phyloP scores from a whole-genome alignment of 1,140 invertebrate species.

The Vanessa atalanta region DNA sequence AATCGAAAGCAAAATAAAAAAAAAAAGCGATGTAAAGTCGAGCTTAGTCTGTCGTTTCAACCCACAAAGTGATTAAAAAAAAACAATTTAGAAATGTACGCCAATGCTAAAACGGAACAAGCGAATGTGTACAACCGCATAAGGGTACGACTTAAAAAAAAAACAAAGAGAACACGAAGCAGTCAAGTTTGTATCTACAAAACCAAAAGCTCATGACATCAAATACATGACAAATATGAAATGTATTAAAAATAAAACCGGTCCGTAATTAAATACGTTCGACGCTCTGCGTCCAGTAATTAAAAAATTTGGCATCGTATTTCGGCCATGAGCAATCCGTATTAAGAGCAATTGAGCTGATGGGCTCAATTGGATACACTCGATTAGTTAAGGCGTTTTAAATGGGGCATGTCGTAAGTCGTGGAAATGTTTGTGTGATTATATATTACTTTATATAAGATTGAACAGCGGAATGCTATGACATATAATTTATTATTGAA shows the following conservation, averaged over 20 bases:
- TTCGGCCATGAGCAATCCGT: conserved; percentile 68
- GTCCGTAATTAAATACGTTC: conserved; percentile 53
- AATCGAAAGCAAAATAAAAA: too few species aligned
- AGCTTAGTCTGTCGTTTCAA: background rate
- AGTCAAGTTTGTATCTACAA: background rate
- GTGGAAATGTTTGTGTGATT: conserved; percentile 25
- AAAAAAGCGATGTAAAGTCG: too few species aligned
- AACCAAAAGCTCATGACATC: conserved; percentile 4
- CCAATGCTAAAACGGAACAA: conserved; percentile 3
- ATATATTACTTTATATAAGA: conserved; percentile 15
- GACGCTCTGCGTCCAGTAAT: conserved; percentile 50
- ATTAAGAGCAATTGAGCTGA: conserved; percentile 76
- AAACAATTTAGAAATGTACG: background rate
- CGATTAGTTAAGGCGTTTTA: conserved; percentile 71
- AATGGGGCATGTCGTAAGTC: conserved; percentile 61
- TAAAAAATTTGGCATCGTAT: conserved; percentile 71
- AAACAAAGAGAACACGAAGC: background rate
- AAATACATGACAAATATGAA: conserved; percentile 5
- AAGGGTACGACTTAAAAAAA: background rate
- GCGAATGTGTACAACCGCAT: background rate
- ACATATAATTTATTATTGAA: conserved; percentile 10
- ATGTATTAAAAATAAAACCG: conserved; percentile 24
- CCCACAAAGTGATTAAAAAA: background rate
- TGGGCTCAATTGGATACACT: conserved; percentile 73
- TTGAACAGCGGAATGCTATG: conserved; percentile 5